A percentile compares a stretch with the other conserved stretches of the same genome.
These are phyloP conservation scores for Seladonia tumulorum DNA, from an alignment of 2,888 invertebrate species.

Conservation along the genomic window DNA sequence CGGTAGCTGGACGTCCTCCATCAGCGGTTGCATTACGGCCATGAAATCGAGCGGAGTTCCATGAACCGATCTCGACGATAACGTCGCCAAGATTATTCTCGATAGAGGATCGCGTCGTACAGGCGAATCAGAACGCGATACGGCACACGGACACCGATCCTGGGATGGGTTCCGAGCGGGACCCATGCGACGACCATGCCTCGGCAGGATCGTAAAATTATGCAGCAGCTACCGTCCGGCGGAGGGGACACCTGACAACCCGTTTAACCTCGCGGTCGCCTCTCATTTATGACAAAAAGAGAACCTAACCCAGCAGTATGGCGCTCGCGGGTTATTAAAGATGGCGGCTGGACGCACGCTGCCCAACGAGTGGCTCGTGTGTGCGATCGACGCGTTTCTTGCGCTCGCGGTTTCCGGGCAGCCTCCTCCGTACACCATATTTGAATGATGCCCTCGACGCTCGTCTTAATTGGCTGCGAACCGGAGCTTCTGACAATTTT, in stretches of 20 bases:
- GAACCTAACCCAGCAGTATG: slow-evolving; percentile 76
- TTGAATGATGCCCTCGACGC: slow-evolving; percentile 71
- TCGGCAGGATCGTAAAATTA: slow-evolving; percentile 78
- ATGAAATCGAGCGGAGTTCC: slow-evolving; percentile 34
- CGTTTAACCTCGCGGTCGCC: slow-evolving; percentile 79
- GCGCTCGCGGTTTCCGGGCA: slow-evolving; percentile 39
- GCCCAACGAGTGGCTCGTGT: slow-evolving; percentile 23
- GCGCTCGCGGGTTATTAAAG: slow-evolving; percentile 81
- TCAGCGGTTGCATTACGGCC: slow-evolving; percentile 13
- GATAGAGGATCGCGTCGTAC: slow-evolving; percentile 34
- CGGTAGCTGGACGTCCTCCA: slow-evolving; percentile 3
- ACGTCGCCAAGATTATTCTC: slow-evolving; percentile 44
- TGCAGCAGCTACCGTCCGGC: slow-evolving; percentile 72
- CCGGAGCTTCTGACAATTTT: neutral
- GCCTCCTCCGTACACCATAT: slow-evolving; percentile 69
- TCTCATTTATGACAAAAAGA: slow-evolving; percentile 81
- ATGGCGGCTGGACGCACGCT: slow-evolving; percentile 73
- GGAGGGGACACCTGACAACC: slow-evolving; percentile 80
- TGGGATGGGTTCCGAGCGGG: slow-evolving; percentile 2
- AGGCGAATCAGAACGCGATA: slow-evolving; percentile 13
- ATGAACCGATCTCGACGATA: slow-evolving; percentile 51
- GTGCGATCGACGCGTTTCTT: slow-evolving; percentile 61
- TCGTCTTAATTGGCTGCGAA: neutral
- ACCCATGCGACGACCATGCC: slow-evolving; percentile 34
- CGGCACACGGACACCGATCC: neutral